These are phyloP conservation scores for Drosophila phalerata DNA, from an alignment of 2,888 invertebrate genomes.

Conservation along the genomic window DNA sequence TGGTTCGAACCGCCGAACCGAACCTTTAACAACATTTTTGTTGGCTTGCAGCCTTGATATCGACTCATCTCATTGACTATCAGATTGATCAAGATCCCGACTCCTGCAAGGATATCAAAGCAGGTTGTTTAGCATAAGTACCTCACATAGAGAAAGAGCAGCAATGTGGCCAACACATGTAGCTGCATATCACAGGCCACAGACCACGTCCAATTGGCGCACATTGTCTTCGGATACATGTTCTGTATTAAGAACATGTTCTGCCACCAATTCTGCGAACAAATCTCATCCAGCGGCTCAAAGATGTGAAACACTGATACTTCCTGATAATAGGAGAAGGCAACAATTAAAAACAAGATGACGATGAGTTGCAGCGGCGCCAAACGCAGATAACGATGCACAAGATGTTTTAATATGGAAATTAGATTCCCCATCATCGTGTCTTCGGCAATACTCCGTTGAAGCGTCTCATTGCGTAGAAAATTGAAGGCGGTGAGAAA, in stretches of 20 bases:
- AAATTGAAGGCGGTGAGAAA: constrained; percentile 56
- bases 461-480: constrained; percentile 36
- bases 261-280: constrained; percentile 37
- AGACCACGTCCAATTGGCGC: constrained; percentile 61
- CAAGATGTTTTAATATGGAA: constrained; percentile 22
- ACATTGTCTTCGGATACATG: constrained; percentile 31
- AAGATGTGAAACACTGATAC: constrained; percentile 44
- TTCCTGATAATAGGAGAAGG: constrained; percentile 38
- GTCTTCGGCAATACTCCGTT: constrained; percentile 37
- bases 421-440: constrained; percentile 16
- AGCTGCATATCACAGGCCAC: constrained; percentile 60
- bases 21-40: too few species aligned
- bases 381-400: constrained; percentile 54
- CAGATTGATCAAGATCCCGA: too few species aligned
- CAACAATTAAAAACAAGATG: constrained; percentile 28
- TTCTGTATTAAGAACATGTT: constrained; percentile 53
- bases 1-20: too few species aligned
- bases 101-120: not conserved
- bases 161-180: constrained; percentile 42
- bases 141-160: constrained; percentile 47
- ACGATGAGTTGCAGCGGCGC: constrained; percentile 43
- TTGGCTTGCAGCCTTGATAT: too few species aligned
- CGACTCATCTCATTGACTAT: too few species aligned
- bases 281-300: constrained; percentile 44
- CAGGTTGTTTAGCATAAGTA: constrained; percentile 17